Evolutionary conservation across 1,140 invertebrate species (phyloP), one percentile per base, ranked within the genome.

Genomic region (Hermetia illucens): DNA sequence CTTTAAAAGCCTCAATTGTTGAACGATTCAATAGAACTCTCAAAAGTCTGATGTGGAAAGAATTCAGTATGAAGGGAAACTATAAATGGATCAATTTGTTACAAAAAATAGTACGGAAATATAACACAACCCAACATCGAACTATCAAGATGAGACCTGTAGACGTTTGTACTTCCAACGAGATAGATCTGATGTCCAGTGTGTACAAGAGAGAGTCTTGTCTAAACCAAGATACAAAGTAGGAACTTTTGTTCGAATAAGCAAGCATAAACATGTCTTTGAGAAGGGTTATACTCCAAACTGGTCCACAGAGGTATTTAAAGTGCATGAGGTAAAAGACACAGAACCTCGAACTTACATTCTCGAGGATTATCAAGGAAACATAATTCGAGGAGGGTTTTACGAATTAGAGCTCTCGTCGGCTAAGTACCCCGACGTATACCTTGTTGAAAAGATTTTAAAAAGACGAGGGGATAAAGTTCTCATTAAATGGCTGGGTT

Each of bases 11-110:
- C 6, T 50, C 55, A 12, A 52, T 67, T 36, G 53, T 58, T 30
- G 66, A 68, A 51, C 33, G 65, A 38, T 62, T 66, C 36, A 64
- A 64, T 48, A 42, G 59, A 43, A 68, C 60, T 16, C 39, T 70
- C 32, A 68, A 66, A 55, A 44, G 38, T 15, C 59, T 53, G 47
- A 53, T 68, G 44, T 69, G 48, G 44, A 54, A 51, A 45, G 38
- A 63, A 46, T 66, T 69, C 43, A 61, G 54, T 46, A 39, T 53
- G 35, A 44, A 51, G 13, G 61, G 61, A 4, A 56, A 45, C 18
- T 52, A 62, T 39, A 55, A 55, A 29, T 69, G 60, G 49, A 41
- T 61, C 13, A 40, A 60, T 44, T 51, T 55, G 5, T 45, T 66
- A 33, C 31, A 40, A 13, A 33, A 62, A 31, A 18, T 67, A 12